Conservation (phyloP, 2,888 invertebrate genomes). For the Unio pictorum region DNA sequence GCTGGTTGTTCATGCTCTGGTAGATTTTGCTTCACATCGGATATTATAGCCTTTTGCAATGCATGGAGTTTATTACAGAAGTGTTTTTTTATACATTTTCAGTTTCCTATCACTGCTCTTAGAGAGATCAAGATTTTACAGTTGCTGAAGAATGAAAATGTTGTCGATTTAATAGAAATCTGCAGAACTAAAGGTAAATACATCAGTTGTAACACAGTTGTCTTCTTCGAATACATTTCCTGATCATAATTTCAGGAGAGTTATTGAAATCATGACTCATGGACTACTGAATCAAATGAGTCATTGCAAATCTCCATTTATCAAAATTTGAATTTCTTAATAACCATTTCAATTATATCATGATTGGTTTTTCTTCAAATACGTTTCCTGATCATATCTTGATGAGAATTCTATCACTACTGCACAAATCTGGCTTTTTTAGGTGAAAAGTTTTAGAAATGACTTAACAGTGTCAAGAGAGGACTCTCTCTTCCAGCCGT, state of each 20-base stretch:
- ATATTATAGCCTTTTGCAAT: background rate
- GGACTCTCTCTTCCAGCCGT: too few species aligned
- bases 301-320: too few species aligned
- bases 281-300: too few species aligned
- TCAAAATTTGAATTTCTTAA: too few species aligned
- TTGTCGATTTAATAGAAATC: constrained; percentile 96
- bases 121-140: constrained; percentile 97
- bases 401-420: too few species aligned
- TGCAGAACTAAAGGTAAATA: constrained; percentile 89
- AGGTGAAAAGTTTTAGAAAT: background rate
- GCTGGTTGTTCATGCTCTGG: too few species aligned
- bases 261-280: too few species aligned
- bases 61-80: background rate
- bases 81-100: constrained; percentile 58
- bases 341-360: too few species aligned
- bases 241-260: background rate
- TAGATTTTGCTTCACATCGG: too few species aligned
- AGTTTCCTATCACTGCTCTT: constrained; percentile 98
- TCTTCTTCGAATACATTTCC: constrained; percentile 78
- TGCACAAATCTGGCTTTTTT: too few species aligned
- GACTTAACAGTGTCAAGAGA: background rate
- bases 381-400: constrained; percentile 78
- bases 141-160: constrained; percentile 94
- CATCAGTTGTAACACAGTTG: background rate
- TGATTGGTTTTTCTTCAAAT: background rate